Evolutionary conservation across 2,888 invertebrate genomes (phyloP), one percentile per base, ranked within the genome.

Genomic region (Drosophila eohydei): DNA sequence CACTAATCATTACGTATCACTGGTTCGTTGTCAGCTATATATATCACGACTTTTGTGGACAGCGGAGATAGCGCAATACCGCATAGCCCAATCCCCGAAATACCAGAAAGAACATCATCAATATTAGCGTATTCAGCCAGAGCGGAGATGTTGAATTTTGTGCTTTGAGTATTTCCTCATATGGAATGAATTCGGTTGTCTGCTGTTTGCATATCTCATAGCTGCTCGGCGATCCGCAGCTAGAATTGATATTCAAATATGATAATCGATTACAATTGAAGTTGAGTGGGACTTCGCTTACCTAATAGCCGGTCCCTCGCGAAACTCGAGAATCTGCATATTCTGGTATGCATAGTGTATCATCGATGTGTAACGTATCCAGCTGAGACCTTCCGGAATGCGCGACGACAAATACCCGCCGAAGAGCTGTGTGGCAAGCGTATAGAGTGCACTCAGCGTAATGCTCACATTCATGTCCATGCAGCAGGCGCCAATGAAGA

Each of bases 331-430:
- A 77, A 96, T 96, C 92, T 96, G 96, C 96, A 96, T 96, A 91
- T 96, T 96, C 90, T 96, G 95, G 93, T 96, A 96, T 66, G 96
- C 96, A 92, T 96, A 96, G 92, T 96, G 95, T 58, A 96, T 95
- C 95, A 96, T 95, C 56, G 96, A 96, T 65, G 95, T 94, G 89
- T 96, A 96, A 79, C 95, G 94, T 92, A 96, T 94, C 96, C 96
- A 96, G 87, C 95, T 95, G 64, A 96, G 92, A 94, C 96, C 96
- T 38, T 94, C 93, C 26, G 96, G 96, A 87, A 96, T 95, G 89
- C 95, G 94, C 48, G 95, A 95, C 52, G 96, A 95, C 77, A 96
- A 94, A 92, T 95, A 96, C 41, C 96, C 94, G 73, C 96, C 96
- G 90, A 96, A 95, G 55, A 97, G 94, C 92, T 96, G 96, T 46